Base-by-base conservation (phyloP, 2,797 vertebrate species). In the Acanthurus leucopareius region DNA sequence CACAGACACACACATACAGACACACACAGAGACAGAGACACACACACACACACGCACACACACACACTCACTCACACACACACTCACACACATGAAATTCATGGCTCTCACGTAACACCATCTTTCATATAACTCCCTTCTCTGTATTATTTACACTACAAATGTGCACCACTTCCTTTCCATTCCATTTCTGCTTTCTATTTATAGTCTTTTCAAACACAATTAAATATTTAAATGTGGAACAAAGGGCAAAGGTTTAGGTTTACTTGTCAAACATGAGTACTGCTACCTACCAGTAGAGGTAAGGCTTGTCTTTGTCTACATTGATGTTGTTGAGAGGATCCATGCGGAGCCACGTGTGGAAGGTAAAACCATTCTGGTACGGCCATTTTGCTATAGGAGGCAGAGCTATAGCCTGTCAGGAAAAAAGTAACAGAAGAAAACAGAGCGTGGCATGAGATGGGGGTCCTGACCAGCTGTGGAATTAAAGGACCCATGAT, bases 331-430 rank as follows among this genome's bases (percentile, higher is more conserved):
- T 99, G 95, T 98, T 99, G 93, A 99, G 93, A 87, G 98, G 98
- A 93, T 99, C 98, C 97, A 99, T 96, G 88, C 98, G 96, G 65
- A 99, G 93, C 98, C 98, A 99, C 25, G 98, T 99, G 90, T 99
- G 98, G 94, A 99, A 99, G 48, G 98, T 99, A 89, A 99, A 99
- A 61, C 98, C 98, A 80, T 96, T 99, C 95, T 99, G 98, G 92
- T 99, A 99, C 0, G 98, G 98, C 98, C 98, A 99, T 85, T 97
- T 99, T 83, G 98, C 97, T 85, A 99, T 97, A 45, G 98, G 98
- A 81, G 98, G 98, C 93, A 99, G 96, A 84, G 98, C 98, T 93
- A 99, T 99, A 32, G 98, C 98, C 98, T 99, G 91, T 83, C 74
- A 32, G 75, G 10, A 38, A 65, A 79, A 49, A 56, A 44, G 79